Evolutionary conservation across 2,113 vertebrate genomes (phyloP), one percentile per base, ranked within the genome.

Genomic region (Paradoxurus hermaphroditus): DNA sequence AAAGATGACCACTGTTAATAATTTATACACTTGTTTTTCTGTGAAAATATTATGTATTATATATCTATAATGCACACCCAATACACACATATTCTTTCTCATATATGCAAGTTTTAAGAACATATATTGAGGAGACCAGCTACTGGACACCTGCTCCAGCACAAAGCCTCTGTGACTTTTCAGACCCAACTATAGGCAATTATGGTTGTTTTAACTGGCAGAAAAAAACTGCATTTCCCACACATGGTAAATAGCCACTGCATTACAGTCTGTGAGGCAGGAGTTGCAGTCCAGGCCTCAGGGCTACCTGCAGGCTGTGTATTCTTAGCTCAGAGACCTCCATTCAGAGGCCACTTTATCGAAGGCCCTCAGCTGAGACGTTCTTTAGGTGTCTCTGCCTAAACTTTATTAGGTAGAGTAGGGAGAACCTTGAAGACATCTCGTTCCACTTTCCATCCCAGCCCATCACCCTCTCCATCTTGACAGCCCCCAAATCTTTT

Each of bases 211-310:
- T 56, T 29, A 2, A 1, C 19, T 31, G 11, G 36, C 39, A 62
- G 21, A 13, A 15, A 62, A 21, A 51, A 56, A 4, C 5, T 4
- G 8, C 1, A 29, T 10, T 87, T 5, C 10, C 36, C 0, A 11
- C 10, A 4, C 18, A 10, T 13, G 15, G 21, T 10, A 3, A 46
- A 63, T 4, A 59, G 5, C 6, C 7, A 29, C 2, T 12, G 16
- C 44, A 65, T 23, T 53, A 39, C 59, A 18, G 7, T 75, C 11
- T 68, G 3, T 44, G 31, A 44, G 31, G 29, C 27, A 77, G 5
- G 1, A 56, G 34, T 9, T 65, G 7, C 10, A 13, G 12, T 65
- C 31, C 73, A 29, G 36, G 63, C 70, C 36, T n/a, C 49, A 34
- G 14, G 63, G 10, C 68, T 27, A 14, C 25, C 1, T 5, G 46